These are phyloP conservation scores for Triplophysa yarkandensis DNA, from an alignment of 2,797 vertebrate genomes.

Conservation along the genomic window DNA sequence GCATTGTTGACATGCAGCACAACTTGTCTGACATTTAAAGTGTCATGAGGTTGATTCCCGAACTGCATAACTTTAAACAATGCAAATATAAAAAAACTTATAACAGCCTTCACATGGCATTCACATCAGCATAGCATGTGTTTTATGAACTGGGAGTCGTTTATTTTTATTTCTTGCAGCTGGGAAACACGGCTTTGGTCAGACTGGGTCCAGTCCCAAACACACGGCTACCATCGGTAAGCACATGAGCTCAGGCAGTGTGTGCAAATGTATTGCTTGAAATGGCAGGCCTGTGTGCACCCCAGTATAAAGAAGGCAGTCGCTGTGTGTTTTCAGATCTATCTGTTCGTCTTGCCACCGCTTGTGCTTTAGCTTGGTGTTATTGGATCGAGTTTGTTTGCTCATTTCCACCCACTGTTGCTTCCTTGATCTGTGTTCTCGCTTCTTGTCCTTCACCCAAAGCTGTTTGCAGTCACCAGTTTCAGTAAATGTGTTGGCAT, in stretches of 20 bases:
- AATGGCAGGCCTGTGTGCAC: slow-evolving; percentile 32
- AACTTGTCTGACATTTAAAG: background rate
- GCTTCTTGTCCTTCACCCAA: slow-evolving; percentile 40
- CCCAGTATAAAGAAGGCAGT: background rate
- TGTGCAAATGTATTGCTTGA: slow-evolving; percentile 40
- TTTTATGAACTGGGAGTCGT: slow-evolving; percentile 59
- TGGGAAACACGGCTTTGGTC: slow-evolving; percentile 84
- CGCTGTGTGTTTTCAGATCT: slow-evolving; percentile 28
- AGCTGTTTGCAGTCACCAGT: slow-evolving; percentile 45
- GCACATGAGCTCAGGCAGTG: slow-evolving; percentile 52
- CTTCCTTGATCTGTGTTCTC: slow-evolving; percentile 22
- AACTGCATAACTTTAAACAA: no score
- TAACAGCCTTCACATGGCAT: background rate
- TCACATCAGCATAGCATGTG: background rate
- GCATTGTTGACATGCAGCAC: background rate
- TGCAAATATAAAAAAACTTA: no score
- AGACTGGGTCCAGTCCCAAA: slow-evolving; percentile 84
- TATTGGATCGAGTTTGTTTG: slow-evolving; percentile 36
- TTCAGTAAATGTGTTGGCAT: slow-evolving; percentile 43
- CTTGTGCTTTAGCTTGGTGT: slow-evolving; percentile 33
- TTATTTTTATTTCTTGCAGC: slow-evolving; percentile 81
- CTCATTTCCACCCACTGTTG: slow-evolving; percentile 29
- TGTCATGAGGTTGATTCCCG: background rate
- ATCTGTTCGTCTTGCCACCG: slow-evolving; percentile 38
- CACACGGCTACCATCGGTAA: slow-evolving; percentile 80